These are phyloP conservation scores for Hiodon tergisus DNA, from an alignment of 2,113 vertebrate genomes.

Conservation along the genomic window DNA sequence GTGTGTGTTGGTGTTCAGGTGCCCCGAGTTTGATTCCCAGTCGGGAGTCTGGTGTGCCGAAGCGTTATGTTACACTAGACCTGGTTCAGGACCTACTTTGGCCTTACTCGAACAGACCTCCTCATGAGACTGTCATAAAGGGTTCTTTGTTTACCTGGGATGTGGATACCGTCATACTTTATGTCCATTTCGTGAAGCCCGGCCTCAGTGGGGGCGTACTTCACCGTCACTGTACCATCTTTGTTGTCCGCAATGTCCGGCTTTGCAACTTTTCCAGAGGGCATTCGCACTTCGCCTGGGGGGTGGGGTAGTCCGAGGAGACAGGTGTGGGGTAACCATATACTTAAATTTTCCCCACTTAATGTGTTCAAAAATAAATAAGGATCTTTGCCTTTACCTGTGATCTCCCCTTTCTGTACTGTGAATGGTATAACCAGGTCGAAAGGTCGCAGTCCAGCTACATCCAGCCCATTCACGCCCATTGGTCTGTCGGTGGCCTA, in stretches of 20 bases:
- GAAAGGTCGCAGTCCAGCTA: constrained; percentile 81
- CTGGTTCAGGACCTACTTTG: too few relatives aligned
- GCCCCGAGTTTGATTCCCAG: too few relatives aligned
- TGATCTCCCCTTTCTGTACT: constrained; percentile 90
- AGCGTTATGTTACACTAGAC: too few relatives aligned
- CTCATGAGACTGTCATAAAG: background rate
- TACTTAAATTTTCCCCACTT: background rate
- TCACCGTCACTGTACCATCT: constrained; percentile 72
- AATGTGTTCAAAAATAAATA: background rate
- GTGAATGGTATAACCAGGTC: constrained; percentile 91
- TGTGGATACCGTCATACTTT: constrained; percentile 74
- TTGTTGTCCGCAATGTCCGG: constrained; percentile 77
- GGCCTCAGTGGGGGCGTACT: constrained; percentile 70
- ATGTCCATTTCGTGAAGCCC: constrained; percentile 80
- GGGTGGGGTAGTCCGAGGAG: background rate
- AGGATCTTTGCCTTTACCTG: constrained; percentile 57
- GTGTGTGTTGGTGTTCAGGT: too few relatives aligned
- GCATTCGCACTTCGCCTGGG: constrained; percentile 75
- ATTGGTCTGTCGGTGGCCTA: constrained; percentile 77
- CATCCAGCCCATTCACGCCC: constrained; percentile 82
- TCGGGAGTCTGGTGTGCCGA: too few relatives aligned
- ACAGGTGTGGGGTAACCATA: background rate
- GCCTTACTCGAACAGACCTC: too few relatives aligned
- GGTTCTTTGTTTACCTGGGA: constrained; percentile 59
- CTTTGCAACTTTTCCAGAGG: constrained; percentile 68